Conservation (phyloP, 2,797 vertebrate species). For the Ammospiza maritima region DNA sequence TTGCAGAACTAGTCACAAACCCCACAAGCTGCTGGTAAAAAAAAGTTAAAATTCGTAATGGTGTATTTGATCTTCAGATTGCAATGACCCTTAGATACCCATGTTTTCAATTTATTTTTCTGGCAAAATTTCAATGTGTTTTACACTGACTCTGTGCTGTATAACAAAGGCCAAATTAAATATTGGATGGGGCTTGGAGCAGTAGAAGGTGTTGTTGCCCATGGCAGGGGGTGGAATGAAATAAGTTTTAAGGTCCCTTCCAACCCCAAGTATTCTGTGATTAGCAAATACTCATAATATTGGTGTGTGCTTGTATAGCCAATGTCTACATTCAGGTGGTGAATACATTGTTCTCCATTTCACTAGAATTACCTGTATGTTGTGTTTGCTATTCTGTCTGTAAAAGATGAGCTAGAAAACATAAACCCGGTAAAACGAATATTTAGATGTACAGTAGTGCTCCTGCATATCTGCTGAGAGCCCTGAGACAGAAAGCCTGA, state of each 20-base stretch:
- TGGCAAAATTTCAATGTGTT: background rate
- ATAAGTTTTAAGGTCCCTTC: background rate
- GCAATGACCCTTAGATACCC: background rate
- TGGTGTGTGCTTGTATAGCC: background rate
- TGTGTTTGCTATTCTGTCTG: background rate
- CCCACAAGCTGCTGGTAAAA: background rate
- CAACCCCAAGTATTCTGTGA: background rate
- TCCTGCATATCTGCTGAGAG: background rate
- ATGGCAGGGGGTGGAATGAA: background rate
- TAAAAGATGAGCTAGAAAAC: background rate
- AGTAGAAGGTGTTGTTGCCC: background rate
- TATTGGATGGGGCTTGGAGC: background rate
- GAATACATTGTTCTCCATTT: background rate
- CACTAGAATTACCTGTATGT: background rate
- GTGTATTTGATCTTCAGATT: background rate
- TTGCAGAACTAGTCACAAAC: background rate
- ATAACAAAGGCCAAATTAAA: background rate
- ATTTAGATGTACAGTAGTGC: background rate
- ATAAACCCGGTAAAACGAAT: background rate
- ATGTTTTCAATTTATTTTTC: background rate
- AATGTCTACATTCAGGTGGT: background rate
- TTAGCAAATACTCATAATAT: background rate
- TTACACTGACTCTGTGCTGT: background rate
- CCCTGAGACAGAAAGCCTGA: background rate
- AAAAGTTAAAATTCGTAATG: background rate